Base-by-base conservation (phyloP, 2,797 vertebrate genomes). In the Spea hammondii region DNA sequence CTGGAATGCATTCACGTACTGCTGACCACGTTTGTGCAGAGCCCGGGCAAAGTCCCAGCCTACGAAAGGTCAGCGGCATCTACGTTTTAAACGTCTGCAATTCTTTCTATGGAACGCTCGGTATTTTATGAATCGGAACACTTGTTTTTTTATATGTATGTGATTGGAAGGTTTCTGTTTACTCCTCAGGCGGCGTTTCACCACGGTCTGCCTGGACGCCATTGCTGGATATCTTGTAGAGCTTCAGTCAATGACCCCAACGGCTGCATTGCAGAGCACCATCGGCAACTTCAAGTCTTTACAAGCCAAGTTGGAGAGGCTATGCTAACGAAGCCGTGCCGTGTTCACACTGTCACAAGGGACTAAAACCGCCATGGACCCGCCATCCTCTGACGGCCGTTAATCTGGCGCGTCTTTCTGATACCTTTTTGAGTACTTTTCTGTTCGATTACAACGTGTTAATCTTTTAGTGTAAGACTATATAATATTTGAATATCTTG, bases 191-290 rank as follows among this genome's bases (percentile, higher is more conserved):
- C 94, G 96, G 59, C 88, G 92, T 64, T 99, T 99, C 86, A 98
- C 96, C 6, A 97, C 97, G 44, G 89, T 93, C 69, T 99, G 97
- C 84, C 90, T 99, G 76, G 97, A 99, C 87, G 95, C 95, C 83
- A 93, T 99, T 84, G 97, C 96, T 5, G 94, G 95, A 53, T 99
- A 99, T 84, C 92, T 99, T 9, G 97, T 99, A 84, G 97, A 99
- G 87, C 92, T 99, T 76, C 97, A 99, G 86, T 97, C 97, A 6
- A 91, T 98, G 87, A 97, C 93, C 78, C 96, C 96, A 0, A 96
- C 94, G 6, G 65, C 88, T 0, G 84, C 86, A 10, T 93, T 98
- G 76, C 96, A 98, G 69, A 89, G 92, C 48, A 95, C 89, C 53
- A 92, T 95, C 49, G 94, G 95, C 57, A 97, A 98, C 88, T 99